phyloP scores from a whole-genome alignment of 1,140 invertebrate species.

The Bathynomus jamesi region DNA sequence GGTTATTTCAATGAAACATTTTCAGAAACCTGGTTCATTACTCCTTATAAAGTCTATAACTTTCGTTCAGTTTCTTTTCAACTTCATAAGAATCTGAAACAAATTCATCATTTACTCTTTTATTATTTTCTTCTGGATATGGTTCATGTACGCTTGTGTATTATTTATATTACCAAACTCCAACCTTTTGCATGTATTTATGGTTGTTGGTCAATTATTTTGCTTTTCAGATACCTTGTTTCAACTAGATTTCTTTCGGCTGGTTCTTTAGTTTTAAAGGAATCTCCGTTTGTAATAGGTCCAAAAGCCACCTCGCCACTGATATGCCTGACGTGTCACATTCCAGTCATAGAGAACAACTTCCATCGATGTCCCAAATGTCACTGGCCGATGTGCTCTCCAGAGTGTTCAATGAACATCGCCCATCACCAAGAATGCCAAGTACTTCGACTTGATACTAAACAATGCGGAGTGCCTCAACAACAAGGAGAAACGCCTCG shows the following conservation, averaged over 20 bases:
- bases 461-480: conserved; percentile 10
- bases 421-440: conserved; percentile 19
- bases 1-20: too few species aligned
- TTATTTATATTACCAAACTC: too few species aligned
- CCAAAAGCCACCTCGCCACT: conserved; percentile 18
- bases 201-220: too few species aligned
- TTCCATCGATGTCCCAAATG: conserved; percentile 20
- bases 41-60: too few species aligned
- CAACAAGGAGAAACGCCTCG: conserved; percentile 14
- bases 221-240: conserved; percentile 21
- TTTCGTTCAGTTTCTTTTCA: too few species aligned
- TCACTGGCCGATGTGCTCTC: conserved; percentile 29
- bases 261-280: conserved; percentile 19
- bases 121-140: too few species aligned
- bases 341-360: neutral
- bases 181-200: too few species aligned
- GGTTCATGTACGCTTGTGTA: too few species aligned
- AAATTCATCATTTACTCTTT: too few species aligned
- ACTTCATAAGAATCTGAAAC: too few species aligned
- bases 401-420: conserved; percentile 9
- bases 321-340: conserved; percentile 26
- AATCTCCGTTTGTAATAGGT: conserved; percentile 18
- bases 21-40: too few species aligned
- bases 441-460: conserved; percentile 17
- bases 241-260: conserved; percentile 5